Percentiles rank a stretch among this genome's conserved stretches.
These are phyloP conservation scores for Odontesthes bonariensis DNA, from an alignment of 2,113 vertebrate species.

Conservation along the genomic window DNA sequence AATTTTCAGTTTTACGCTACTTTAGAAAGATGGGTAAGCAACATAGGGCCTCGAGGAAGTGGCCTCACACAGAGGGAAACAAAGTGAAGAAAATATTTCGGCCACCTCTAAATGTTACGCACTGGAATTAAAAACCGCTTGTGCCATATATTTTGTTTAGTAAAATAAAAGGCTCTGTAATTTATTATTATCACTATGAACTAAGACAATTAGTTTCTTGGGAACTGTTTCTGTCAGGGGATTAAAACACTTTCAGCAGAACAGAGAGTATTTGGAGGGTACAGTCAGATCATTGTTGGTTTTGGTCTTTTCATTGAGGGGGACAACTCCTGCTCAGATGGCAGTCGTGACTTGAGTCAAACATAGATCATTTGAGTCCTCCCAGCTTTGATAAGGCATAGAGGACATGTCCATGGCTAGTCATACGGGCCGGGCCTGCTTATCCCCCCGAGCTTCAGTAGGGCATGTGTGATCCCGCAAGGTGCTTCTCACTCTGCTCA, in stretches of 20 bases:
- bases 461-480: conserved; percentile 88
- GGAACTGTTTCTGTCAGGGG: neutral
- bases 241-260: neutral
- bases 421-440: conserved; percentile 92
- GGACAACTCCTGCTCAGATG: conserved; percentile 71
- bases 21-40: too few relatives aligned
- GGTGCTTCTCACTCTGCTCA: conserved; percentile 88
- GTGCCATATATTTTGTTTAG: neutral
- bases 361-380: conserved; percentile 88
- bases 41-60: too few relatives aligned
- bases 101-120: too few relatives aligned
- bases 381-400: conserved; percentile 81
- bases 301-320: conserved; percentile 8
- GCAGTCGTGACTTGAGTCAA: conserved; percentile 92
- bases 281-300: neutral
- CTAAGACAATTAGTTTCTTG: too few relatives aligned
- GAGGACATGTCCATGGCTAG: conserved; percentile 94
- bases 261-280: neutral
- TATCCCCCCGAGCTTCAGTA: conserved; percentile 72
- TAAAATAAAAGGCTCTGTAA: too few relatives aligned
- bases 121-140: too few relatives aligned
- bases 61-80: neutral
- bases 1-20: too few relatives aligned
- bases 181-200: too few relatives aligned
- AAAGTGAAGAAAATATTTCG: too few relatives aligned